Evolutionary conservation across 2,888 invertebrate species (phyloP).

Genomic region (Linyphia triangularis): DNA sequence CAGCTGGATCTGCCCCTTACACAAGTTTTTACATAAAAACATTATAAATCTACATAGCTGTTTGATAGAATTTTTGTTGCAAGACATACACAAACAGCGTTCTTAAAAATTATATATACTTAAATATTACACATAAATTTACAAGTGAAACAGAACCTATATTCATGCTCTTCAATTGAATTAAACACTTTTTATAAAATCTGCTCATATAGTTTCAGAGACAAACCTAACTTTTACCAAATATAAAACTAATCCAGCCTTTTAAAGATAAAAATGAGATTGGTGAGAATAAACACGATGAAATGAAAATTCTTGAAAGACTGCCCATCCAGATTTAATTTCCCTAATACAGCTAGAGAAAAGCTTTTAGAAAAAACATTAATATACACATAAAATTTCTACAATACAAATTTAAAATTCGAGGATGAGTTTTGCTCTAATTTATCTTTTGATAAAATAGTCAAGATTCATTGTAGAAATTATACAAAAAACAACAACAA

Average conservation of each 20-base stretch:
- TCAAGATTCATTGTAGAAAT: conserved; percentile 46
- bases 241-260: neutral
- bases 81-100: neutral
- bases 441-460: conserved; percentile 66
- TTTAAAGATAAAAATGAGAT: conserved; percentile 6
- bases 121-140: neutral
- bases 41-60: neutral
- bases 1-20: neutral
- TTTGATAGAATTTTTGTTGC: neutral
- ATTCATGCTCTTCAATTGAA: neutral
- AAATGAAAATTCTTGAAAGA: conserved; percentile 30
- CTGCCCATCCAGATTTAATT: neutral
- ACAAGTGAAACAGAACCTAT: neutral
- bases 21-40: neutral
- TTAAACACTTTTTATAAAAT: neutral
- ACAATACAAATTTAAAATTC: conserved; percentile 69
- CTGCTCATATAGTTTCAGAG: neutral
- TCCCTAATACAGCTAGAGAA: neutral
- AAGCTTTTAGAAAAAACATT: neutral
- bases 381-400: neutral
- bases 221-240: neutral
- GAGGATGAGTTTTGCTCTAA: conserved; percentile 72
- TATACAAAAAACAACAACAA: conserved; percentile 47
- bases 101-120: neutral
- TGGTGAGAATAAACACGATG: neutral